These are phyloP conservation scores for Himalopsyche phryganea DNA, from an alignment of 1,140 invertebrate species.

Conservation along the genomic window DNA sequence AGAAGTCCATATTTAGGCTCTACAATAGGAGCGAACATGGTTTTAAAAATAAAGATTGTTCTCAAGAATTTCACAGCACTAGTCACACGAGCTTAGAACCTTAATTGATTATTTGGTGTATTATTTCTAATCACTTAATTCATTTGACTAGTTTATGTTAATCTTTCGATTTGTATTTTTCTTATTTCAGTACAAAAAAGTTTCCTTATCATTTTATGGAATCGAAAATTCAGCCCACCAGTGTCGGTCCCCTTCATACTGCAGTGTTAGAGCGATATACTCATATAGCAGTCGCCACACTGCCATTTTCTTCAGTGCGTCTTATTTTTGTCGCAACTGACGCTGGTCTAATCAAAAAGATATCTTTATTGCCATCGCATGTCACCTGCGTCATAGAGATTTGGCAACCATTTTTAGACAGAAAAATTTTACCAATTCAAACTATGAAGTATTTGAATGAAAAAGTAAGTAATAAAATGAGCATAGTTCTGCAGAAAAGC, in stretches of 20 bases:
- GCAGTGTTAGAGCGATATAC: conserved; percentile 70
- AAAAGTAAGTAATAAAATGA: conserved; percentile 55
- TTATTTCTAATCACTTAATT: too few species aligned
- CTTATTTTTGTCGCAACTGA: conserved; percentile 78
- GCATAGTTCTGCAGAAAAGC: too few species aligned
- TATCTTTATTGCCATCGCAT: conserved; percentile 63
- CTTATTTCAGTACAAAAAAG: too few species aligned
- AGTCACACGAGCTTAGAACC: too few species aligned
- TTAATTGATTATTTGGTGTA: too few species aligned
- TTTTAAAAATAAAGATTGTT: too few species aligned
- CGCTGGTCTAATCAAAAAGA: conserved; percentile 74
- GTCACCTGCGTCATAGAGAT: too few species aligned
- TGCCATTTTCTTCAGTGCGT: conserved; percentile 52
- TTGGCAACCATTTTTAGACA: conserved; percentile 36
- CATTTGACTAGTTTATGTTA: too few species aligned
- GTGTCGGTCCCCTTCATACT: conserved; percentile 67
- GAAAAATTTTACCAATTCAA: conserved; percentile 56
- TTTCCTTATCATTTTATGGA: conserved; percentile 85
- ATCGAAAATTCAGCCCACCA: conserved; percentile 72
- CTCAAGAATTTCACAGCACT: too few species aligned
- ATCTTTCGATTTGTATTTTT: too few species aligned
- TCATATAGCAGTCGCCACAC: conserved; percentile 74
- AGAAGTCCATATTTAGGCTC: too few species aligned
- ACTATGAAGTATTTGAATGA: conserved; percentile 77
- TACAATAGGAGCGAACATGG: too few species aligned